These are phyloP conservation scores for Euclidia mi DNA, from an alignment of 2,888 invertebrate species.

Conservation along the genomic window DNA sequence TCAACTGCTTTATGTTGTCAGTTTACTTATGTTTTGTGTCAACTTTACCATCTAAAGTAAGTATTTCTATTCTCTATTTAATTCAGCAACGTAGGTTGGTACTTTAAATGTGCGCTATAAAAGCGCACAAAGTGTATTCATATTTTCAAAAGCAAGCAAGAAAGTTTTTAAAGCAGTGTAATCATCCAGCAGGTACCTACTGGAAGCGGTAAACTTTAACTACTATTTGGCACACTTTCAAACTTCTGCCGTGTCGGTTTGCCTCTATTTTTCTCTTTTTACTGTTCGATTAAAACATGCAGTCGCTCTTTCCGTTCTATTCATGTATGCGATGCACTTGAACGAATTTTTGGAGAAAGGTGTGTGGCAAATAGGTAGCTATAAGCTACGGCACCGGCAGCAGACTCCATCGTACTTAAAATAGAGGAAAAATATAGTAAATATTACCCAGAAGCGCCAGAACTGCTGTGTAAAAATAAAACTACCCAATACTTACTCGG, in stretches of 20 bases:
- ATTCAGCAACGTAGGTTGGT: no score
- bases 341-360: conserved; percentile 61
- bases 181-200: conserved; percentile 59
- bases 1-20: no score
- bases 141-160: conserved; percentile 46
- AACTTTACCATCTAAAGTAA: no score
- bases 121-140: conserved; percentile 37
- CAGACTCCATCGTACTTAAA: conserved; percentile 47
- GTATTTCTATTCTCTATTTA: not conserved
- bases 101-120: not conserved
- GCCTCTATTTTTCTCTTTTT: conserved; percentile 62
- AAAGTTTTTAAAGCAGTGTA: conserved; percentile 61
- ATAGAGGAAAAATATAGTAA: conserved; percentile 51
- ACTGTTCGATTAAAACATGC: conserved; percentile 70
- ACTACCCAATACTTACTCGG: conserved; percentile 25
- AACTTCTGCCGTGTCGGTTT: conserved; percentile 60
- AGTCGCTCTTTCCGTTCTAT: conserved; percentile 62
- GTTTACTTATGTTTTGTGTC: conserved; percentile 8
- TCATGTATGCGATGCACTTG: conserved; percentile 62
- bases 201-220: conserved; percentile 68
- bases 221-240: conserved; percentile 79
- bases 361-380: conserved; percentile 64
- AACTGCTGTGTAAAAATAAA: conserved; percentile 44
- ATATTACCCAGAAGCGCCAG: conserved; percentile 38
- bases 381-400: conserved; percentile 31